phyloP scores from a whole-genome alignment of 1,140 invertebrate species.

The Thaumatotibia leucotreta region DNA sequence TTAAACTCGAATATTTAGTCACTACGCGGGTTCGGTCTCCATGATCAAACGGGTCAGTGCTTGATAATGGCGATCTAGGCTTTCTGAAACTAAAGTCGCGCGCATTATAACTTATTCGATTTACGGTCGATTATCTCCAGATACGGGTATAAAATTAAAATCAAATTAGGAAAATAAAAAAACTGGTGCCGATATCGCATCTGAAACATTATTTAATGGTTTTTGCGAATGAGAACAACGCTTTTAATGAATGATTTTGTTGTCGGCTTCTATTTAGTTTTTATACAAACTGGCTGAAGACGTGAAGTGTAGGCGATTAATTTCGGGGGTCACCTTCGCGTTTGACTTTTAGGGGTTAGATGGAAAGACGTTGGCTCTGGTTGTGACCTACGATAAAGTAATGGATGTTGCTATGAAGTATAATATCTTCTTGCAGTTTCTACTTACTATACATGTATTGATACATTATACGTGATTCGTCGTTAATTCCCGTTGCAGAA shows the following conservation, averaged over 20 bases:
- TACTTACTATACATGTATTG: background rate
- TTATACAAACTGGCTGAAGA: background rate
- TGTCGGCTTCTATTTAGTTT: background rate
- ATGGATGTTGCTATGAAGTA: background rate
- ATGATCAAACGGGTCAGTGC: too few relatives aligned
- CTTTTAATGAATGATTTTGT: background rate
- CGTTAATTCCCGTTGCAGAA: background rate
- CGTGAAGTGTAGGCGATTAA: background rate
- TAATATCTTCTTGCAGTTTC: too few relatives aligned
- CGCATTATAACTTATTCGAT: too few relatives aligned
- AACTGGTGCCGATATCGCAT: too few relatives aligned
- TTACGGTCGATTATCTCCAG: too few relatives aligned
- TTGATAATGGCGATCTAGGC: too few relatives aligned
- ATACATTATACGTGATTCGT: background rate
- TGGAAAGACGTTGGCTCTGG: background rate
- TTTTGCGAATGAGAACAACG: background rate
- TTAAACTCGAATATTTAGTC: too few relatives aligned
- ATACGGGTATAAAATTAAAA: too few relatives aligned
- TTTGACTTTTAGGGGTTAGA: background rate
- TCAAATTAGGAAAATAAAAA: too few relatives aligned
- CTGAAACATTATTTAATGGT: background rate
- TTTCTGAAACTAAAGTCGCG: too few relatives aligned
- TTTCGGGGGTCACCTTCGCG: background rate
- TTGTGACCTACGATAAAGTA: background rate
- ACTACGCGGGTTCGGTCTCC: too few relatives aligned